Conservation (phyloP, 2,888 invertebrate species). For the Danaus chrysippus region DNA sequence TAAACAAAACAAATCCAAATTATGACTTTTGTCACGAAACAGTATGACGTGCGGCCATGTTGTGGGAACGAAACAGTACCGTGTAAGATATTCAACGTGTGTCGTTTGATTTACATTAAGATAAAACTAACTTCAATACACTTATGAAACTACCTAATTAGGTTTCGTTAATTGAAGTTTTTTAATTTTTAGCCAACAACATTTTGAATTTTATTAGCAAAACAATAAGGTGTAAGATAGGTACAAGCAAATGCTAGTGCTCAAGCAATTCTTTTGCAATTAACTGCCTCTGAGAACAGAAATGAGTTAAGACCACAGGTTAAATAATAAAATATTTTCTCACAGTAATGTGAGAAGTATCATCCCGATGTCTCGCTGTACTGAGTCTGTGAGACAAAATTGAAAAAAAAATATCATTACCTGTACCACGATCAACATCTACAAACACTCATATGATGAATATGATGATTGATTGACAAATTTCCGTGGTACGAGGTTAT, state of each 20-base stretch:
- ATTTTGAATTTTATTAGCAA: background rate
- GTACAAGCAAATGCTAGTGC: background rate
- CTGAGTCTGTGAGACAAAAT: slow-evolving; percentile 27
- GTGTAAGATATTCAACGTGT: slow-evolving; percentile 29
- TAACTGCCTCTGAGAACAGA: slow-evolving; percentile 24
- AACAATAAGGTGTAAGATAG: background rate
- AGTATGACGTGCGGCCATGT: slow-evolving; percentile 28
- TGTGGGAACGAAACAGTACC: slow-evolving; percentile 31
- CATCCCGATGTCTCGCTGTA: slow-evolving; percentile 37
- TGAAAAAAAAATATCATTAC: background rate
- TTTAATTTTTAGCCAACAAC: background rate
- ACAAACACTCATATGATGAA: too few relatives aligned
- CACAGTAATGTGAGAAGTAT: slow-evolving; percentile 43
- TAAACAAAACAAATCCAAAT: slow-evolving; percentile 25
- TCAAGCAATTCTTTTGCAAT: slow-evolving; percentile 19
- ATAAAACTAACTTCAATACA: slow-evolving; percentile 27
- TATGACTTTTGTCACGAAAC: slow-evolving; percentile 36
- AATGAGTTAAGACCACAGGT: slow-evolving; percentile 30
- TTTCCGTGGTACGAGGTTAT: too few relatives aligned
- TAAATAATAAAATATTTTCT: slow-evolving; percentile 37
- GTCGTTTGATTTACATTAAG: slow-evolving; percentile 35
- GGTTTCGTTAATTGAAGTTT: slow-evolving; percentile 2
- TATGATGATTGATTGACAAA: too few relatives aligned
- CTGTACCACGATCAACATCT: background rate
- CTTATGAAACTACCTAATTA: slow-evolving; percentile 24